Conservation (phyloP, 2,797 vertebrate genomes). For the Rhinogobio ventralis region DNA sequence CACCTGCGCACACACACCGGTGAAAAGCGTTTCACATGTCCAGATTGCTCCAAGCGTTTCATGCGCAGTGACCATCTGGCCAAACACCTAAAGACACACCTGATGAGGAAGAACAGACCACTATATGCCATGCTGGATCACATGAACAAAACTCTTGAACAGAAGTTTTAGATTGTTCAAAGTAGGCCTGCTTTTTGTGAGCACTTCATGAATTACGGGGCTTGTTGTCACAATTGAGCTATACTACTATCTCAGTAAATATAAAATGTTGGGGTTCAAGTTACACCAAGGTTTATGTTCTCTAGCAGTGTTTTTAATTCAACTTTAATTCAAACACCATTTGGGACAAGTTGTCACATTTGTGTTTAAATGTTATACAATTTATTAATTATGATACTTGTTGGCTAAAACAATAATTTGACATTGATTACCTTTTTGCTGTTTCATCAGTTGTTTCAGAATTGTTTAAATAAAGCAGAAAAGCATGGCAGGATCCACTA, state of each 20-base stretch:
- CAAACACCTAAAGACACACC: slow-evolving; percentile 93
- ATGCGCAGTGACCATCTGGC: slow-evolving; percentile 88
- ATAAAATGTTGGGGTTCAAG: neutral
- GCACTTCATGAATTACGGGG: neutral
- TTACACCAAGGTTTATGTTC: neutral
- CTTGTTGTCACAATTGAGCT: neutral
- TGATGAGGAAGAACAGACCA: slow-evolving; percentile 86
- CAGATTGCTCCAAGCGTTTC: slow-evolving; percentile 86
- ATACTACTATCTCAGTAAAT: neutral
- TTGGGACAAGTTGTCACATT: neutral
- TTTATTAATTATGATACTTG: neutral
- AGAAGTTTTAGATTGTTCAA: neutral
- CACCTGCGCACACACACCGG: slow-evolving; percentile 95
- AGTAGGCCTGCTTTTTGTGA: neutral
- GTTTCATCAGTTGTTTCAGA: neutral
- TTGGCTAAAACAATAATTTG: neutral
- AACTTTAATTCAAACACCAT: neutral
- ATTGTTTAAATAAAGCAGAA: neutral
- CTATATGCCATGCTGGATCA: slow-evolving; percentile 27
- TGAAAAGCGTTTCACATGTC: slow-evolving; percentile 90
- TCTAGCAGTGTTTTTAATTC: neutral
- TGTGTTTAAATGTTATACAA: neutral
- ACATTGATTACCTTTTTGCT: neutral
- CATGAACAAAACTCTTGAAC: neutral
- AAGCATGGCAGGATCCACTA: neutral